phyloP scores from a whole-genome alignment of 2,113 vertebrate species.

The Psittacula cyanocephala region DNA sequence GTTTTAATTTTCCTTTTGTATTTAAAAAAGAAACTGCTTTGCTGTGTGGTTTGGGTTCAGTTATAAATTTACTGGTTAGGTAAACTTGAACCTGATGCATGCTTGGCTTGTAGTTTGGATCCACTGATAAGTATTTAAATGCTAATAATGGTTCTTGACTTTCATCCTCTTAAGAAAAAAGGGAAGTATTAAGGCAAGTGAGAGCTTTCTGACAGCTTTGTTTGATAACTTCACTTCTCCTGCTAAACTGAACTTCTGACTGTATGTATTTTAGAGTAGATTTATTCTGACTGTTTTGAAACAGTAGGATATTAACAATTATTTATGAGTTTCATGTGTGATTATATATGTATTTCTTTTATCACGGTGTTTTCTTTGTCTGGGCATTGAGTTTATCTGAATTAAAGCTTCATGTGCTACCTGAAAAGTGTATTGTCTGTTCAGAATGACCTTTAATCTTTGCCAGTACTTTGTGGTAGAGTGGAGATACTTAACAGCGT shows the following conservation, averaged over 20 bases:
- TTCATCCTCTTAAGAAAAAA: neutral
- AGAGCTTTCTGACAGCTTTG: neutral
- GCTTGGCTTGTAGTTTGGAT: neutral
- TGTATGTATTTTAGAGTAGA: neutral
- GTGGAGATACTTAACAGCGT: neutral
- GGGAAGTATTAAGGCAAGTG: neutral
- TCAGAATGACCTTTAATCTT: neutral
- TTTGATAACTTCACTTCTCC: neutral
- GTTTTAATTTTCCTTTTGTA: neutral
- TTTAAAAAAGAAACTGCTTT: neutral
- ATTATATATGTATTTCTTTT: neutral
- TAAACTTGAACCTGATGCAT: neutral
- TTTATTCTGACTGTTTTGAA: neutral
- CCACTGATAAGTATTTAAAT: neutral
- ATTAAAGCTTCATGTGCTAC: neutral
- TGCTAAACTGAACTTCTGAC: neutral
- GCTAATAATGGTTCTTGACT: neutral
- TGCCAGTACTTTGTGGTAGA: neutral
- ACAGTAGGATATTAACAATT: neutral
- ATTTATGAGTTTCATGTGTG: neutral
- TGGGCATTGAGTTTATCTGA: neutral
- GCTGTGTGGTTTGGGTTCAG: neutral
- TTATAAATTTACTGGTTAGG: neutral
- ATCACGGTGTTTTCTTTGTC: neutral
- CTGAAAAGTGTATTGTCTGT: neutral